These are phyloP conservation scores for Remorina albescens DNA, from an alignment of 2,797 vertebrate genomes.

Conservation along the genomic window DNA sequence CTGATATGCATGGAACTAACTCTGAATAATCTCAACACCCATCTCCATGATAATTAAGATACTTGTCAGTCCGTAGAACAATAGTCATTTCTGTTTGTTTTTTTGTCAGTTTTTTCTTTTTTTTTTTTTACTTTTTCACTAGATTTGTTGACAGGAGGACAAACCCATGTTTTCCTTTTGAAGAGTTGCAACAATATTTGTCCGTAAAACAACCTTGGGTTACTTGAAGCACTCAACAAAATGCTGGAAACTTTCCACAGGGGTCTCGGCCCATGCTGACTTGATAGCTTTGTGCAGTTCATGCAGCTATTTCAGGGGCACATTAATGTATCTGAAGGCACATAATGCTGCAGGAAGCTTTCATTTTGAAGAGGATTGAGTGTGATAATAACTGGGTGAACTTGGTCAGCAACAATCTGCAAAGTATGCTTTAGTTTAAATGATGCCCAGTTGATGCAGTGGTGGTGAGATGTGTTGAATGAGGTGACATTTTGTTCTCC, in stretches of 20 bases:
- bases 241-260: constrained; percentile 37
- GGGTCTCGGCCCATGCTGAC: constrained; percentile 39
- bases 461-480: constrained; percentile 8
- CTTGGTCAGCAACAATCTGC: constrained; percentile 19
- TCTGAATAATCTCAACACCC: background rate
- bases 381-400: constrained; percentile 21
- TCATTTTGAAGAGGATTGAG: constrained; percentile 18
- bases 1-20: background rate
- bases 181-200: background rate
- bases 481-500: constrained; percentile 8
- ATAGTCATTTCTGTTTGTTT: background rate
- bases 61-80: background rate
- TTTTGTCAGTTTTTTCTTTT: background rate
- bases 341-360: constrained; percentile 49
- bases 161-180: background rate
- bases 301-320: constrained; percentile 20
- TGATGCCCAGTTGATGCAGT: background rate
- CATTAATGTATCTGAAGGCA: constrained; percentile 43
- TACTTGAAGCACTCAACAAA: constrained; percentile 27
- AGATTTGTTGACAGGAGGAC: background rate
- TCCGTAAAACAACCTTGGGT: constrained; percentile 14
- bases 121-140: background rate
- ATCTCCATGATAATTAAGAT: background rate
- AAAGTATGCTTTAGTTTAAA: constrained; percentile 24
- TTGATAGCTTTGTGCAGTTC: constrained; percentile 39